A percentile compares a stretch with the other conserved stretches of the same genome.
Evolutionary conservation across 2,888 invertebrate species (phyloP).

Genomic region (Melinopterus prodromus): DNA sequence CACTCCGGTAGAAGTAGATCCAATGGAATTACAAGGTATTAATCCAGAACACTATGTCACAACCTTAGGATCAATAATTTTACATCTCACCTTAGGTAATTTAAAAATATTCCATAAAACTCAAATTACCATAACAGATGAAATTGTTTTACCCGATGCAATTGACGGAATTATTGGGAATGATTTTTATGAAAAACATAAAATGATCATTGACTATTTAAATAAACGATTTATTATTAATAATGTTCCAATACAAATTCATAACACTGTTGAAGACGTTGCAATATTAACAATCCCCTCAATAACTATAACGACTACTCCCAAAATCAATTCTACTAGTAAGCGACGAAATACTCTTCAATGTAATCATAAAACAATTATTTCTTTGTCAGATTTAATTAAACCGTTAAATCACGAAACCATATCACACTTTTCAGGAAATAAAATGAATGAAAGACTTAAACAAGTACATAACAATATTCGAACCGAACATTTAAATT

Average conservation of each 20-base stretch:
- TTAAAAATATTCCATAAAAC: slow-evolving; percentile 19
- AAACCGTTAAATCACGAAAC: neutral
- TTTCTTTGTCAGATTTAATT: neutral
- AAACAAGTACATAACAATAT: slow-evolving; percentile 7
- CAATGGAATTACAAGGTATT: slow-evolving; percentile 6
- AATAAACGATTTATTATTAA: slow-evolving; percentile 13
- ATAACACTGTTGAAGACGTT: slow-evolving; percentile 5
- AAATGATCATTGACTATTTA: slow-evolving; percentile 15
- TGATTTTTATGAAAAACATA: slow-evolving; percentile 16
- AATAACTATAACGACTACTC: neutral
- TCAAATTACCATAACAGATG: neutral
- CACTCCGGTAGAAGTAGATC: neutral
- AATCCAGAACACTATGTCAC: neutral
- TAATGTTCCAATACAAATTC: slow-evolving; percentile 9
- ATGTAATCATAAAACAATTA: neutral
- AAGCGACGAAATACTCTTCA: neutral
- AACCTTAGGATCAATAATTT: slow-evolving; percentile 8
- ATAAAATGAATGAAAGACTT: neutral
- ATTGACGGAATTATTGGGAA: slow-evolving; percentile 17
- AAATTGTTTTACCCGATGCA: slow-evolving; percentile 7
- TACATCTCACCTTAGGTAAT: neutral
- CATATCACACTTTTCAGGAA: neutral
- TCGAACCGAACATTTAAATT: slow-evolving; percentile 17
- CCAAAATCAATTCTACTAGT: neutral
- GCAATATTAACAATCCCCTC: neutral